phyloP scores from a whole-genome alignment of 2,113 vertebrate species.

The Ptychochromis oligacanthus region DNA sequence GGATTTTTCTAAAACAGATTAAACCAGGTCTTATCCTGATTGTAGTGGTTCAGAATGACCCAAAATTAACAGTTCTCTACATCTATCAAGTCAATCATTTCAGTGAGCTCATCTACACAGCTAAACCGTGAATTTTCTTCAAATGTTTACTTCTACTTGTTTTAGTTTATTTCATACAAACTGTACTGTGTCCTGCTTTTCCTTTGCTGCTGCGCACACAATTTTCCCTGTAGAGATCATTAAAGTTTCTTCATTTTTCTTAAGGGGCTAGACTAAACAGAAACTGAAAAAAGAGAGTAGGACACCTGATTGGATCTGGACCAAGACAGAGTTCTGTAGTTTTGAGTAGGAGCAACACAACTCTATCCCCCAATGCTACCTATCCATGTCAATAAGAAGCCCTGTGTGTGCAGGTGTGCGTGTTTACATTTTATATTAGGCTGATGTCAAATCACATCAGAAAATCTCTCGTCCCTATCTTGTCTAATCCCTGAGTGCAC shows the following conservation, averaged over 20 bases:
- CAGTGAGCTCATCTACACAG: too few relatives aligned
- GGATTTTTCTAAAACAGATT: not conserved
- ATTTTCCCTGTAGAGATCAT: constrained; percentile 51
- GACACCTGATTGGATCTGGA: constrained; percentile 35
- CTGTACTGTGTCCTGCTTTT: not conserved
- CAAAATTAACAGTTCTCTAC: too few relatives aligned
- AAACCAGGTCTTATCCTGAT: not conserved
- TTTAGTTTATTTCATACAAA: not conserved
- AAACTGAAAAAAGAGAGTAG: not conserved
- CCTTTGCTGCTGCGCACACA: not conserved
- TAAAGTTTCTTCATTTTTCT: constrained; percentile 27
- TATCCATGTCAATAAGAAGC: constrained; percentile 5
- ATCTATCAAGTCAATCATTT: too few relatives aligned
- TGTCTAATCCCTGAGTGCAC: not conserved
- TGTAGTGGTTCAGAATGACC: too few relatives aligned
- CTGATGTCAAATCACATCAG: constrained; percentile 39
- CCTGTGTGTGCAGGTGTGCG: not conserved
- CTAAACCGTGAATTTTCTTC: not conserved
- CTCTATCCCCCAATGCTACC: constrained; percentile 10
- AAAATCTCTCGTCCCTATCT: constrained; percentile 15
- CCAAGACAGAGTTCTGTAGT: constrained; percentile 8
- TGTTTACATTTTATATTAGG: constrained; percentile 43
- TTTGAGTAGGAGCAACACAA: constrained; percentile 20
- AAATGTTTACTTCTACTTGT: not conserved
- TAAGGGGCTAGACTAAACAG: not conserved